These are phyloP conservation scores for Eurytemora carolleeae DNA, from an alignment of 1,140 invertebrate species.

Conservation along the genomic window DNA sequence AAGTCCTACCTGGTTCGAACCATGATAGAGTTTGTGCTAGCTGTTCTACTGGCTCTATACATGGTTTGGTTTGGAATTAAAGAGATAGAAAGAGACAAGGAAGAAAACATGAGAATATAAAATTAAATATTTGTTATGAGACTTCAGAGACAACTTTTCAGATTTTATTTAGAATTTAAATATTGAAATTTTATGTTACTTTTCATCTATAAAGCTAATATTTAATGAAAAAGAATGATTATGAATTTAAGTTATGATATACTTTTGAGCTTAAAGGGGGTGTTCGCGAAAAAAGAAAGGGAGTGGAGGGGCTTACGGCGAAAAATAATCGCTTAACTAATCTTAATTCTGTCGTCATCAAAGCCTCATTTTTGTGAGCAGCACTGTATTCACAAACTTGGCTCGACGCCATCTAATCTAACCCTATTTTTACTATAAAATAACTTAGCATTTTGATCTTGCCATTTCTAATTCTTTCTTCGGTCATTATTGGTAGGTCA, in stretches of 20 bases:
- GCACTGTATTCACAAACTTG: no score
- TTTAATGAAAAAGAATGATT: no score
- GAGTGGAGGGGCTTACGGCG: no score
- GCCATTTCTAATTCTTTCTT: neutral
- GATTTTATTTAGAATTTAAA: neutral
- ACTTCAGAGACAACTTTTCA: neutral
- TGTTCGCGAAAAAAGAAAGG: no score
- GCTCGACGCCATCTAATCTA: neutral
- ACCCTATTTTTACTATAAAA: neutral
- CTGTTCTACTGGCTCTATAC: slow-evolving; percentile 1
- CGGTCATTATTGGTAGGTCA: neutral
- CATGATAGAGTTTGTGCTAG: slow-evolving; percentile 3
- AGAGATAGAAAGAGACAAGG: neutral
- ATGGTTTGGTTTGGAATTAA: neutral
- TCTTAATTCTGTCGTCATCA: no score
- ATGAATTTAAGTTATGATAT: no score
- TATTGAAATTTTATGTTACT: neutral
- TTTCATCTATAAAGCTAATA: neutral
- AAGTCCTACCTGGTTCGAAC: slow-evolving; percentile 4
- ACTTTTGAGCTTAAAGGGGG: no score
- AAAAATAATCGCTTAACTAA: no score
- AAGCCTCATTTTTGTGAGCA: no score
- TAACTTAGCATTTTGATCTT: neutral
- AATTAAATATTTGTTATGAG: no score
- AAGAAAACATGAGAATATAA: no score